Percentiles rank a stretch among this genome's conserved stretches.
Evolutionary conservation across 2,888 invertebrate genomes (phyloP).

Genomic region (Athripsodes cinereus): DNA sequence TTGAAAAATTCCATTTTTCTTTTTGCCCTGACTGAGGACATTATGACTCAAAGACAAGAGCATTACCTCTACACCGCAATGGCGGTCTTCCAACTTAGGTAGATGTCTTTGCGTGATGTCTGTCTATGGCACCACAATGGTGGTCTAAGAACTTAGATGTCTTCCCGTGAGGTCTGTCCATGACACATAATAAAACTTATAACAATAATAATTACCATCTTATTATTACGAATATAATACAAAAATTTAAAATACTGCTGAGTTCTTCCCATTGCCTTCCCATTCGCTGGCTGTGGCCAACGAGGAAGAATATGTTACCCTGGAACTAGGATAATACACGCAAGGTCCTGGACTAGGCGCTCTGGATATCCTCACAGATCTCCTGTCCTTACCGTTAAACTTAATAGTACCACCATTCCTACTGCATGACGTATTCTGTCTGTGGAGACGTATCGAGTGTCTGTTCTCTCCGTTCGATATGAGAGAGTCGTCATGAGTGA

Average conservation of each 20-base stretch:
- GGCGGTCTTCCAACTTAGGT: no score
- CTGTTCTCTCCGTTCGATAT: constrained; percentile 71
- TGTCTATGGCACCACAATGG: no score
- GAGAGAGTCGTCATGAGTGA: constrained; percentile 77
- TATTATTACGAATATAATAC: no score
- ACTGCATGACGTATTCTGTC: constrained; percentile 37
- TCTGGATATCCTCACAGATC: constrained; percentile 36
- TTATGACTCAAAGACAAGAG: no score
- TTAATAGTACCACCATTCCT: constrained; percentile 33
- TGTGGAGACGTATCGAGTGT: constrained; percentile 57
- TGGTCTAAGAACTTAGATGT: no score
- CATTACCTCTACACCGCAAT: no score
- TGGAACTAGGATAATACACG: constrained; percentile 38
- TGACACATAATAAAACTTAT: no score
- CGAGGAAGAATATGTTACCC: constrained; percentile 25
- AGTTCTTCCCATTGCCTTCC: constrained; percentile 21
- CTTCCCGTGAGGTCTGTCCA: no score
- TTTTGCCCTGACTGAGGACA: no score
- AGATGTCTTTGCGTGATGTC: no score
- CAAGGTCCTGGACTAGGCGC: constrained; percentile 43
- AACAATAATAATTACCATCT: no score
- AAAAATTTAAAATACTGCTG: constrained; percentile 24
- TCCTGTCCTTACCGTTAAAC: constrained; percentile 30
- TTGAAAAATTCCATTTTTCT: no score
- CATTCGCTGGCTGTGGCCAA: constrained; percentile 25